phyloP scores from a whole-genome alignment of 2,797 vertebrate species.

The Natrix natrix region DNA sequence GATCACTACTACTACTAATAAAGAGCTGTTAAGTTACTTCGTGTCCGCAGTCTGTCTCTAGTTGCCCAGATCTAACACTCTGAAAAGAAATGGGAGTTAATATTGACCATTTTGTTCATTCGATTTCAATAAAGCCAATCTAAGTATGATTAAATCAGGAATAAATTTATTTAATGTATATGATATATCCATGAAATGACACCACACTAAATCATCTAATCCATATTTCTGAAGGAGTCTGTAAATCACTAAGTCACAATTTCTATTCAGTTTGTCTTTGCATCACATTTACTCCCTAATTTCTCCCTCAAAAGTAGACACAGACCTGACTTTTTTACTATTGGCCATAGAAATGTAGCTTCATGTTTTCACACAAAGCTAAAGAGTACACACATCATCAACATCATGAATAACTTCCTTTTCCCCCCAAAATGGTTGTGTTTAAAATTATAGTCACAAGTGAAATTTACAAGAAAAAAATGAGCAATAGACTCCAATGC shows the following conservation, averaged over 20 bases:
- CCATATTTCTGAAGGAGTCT: not conserved
- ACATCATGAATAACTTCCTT: not conserved
- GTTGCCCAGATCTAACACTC: too few relatives aligned
- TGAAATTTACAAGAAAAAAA: not conserved
- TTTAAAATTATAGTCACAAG: not conserved
- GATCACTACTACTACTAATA: too few relatives aligned
- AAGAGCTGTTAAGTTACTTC: too few relatives aligned
- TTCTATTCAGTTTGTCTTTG: not conserved
- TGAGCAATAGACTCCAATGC: not conserved
- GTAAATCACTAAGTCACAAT: not conserved
- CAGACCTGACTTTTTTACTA: not conserved
- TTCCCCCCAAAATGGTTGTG: not conserved
- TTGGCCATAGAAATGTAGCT: not conserved
- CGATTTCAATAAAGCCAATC: not conserved
- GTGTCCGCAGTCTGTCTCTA: too few relatives aligned
- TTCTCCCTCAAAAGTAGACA: not conserved
- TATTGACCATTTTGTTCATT: not conserved
- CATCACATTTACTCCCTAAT: not conserved
- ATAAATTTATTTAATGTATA: not conserved
- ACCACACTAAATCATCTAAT: not conserved
- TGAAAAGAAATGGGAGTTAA: not conserved
- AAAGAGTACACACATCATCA: not conserved
- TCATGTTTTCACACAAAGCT: not conserved
- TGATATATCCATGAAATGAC: not conserved
- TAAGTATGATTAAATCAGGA: not conserved